Percentiles rank a stretch among this genome's conserved stretches.
Conservation (phyloP, 53 echinoderm and acorn worm genomes). For the Temnopleurus reevesii region DNA sequence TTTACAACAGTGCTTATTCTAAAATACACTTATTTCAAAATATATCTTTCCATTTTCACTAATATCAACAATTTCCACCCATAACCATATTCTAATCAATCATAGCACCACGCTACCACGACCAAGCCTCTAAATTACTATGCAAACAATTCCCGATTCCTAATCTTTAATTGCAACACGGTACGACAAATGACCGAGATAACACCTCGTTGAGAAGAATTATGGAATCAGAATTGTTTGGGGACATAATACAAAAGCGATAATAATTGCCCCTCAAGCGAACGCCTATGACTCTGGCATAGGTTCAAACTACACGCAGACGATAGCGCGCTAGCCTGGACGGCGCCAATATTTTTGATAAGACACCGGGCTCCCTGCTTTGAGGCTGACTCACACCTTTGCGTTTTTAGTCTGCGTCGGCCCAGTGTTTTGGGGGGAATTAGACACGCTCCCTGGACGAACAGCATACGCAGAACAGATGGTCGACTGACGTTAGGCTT, state of each 20-base stretch:
- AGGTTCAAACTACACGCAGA: neutral
- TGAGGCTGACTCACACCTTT: too few species aligned
- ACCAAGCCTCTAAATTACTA: neutral
- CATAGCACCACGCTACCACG: too few species aligned
- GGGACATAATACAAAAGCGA: constrained; percentile 30
- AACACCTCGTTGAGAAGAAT: constrained; percentile 25
- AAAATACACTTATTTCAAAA: too few species aligned
- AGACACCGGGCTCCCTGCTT: neutral
- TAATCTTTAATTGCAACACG: constrained; percentile 28
- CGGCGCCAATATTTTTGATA: constrained; percentile 1
- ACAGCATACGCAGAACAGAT: too few species aligned
- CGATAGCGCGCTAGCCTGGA: neutral
- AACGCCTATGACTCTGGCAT: neutral
- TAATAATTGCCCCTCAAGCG: constrained; percentile 5
- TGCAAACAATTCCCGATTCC: neutral
- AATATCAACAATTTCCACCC: too few species aligned
- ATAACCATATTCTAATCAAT: too few species aligned
- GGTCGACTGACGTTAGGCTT: too few species aligned
- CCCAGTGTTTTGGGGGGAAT: too few species aligned
- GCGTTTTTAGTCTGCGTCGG: too few species aligned
- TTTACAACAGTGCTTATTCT: too few species aligned
- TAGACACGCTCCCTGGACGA: too few species aligned
- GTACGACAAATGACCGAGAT: constrained; percentile 33
- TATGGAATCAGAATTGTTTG: constrained; percentile 5
- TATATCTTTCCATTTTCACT: too few species aligned